Base-by-base conservation (phyloP, 2,797 vertebrate genomes). In the Yasuhikotakia modesta region DNA sequence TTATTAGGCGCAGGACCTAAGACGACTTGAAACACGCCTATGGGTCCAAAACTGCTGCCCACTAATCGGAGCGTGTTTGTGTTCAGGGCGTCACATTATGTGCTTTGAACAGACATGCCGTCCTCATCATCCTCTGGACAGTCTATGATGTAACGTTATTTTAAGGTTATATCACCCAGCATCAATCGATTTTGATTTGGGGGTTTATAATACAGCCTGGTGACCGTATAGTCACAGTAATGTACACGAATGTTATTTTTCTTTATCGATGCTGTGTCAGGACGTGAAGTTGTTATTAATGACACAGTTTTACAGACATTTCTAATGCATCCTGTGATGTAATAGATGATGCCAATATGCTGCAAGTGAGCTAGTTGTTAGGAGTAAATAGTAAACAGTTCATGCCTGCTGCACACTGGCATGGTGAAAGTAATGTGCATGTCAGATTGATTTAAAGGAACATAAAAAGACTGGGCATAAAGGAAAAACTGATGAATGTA, bases 91-190 rank as follows among this genome's bases (percentile, higher is more conserved):
- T 55, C 58, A 32, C 52, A 39, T 45, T 13, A 43, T 50, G 67
- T n/a, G 30, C 35, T 35, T 32, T 64, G 4, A 14, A 65, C 24
- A 64, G n/a, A 57, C 11, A 16, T 69, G 46, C 27, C 19, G 48
- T 43, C 53, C 35, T 46, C 48, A 58, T 76, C 70, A 70, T 32
- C 60, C 45, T 79, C 60, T 30, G 16, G 30, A 45, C 10, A 67
- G 17, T 14, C 50, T 79, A 70, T 79, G 70, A 79, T 69, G 52
- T 74, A 74, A 73, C 39, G 45, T 67, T 64, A 24, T 66, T 17
- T 43, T 2, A 43, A 43, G 8, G 39, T 11, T 43, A 30, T 63
- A 19, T 45, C 61, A 65, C 35, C 63, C 16, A 16, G 16, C 63
- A 75, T 75, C 35, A 48, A n/a, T 65, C 14, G 24, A 27, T 55